Percentiles rank a stretch among this genome's conserved stretches.
phyloP scores from a whole-genome alignment of 2,797 vertebrate genomes.

The Falco biarmicus region DNA sequence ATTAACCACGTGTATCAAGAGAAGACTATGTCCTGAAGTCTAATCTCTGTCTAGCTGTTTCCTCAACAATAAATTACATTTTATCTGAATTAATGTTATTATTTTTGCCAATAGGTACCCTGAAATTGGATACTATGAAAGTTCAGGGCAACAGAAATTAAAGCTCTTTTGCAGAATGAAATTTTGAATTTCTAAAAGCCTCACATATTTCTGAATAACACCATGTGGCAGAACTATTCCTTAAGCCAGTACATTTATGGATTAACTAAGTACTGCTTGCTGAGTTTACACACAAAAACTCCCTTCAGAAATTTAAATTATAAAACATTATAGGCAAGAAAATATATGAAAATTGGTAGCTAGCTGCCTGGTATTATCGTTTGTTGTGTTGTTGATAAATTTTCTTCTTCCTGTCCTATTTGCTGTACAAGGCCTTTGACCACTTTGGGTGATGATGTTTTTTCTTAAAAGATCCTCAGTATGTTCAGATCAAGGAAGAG shows the following conservation, averaged over 20 bases:
- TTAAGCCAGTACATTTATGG: not conserved
- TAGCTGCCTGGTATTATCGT: not conserved
- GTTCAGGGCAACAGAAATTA: not conserved
- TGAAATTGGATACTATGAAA: not conserved
- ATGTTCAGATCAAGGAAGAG: not conserved
- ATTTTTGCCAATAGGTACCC: not conserved
- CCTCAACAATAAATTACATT: not conserved
- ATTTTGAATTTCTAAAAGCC: not conserved
- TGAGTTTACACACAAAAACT: not conserved
- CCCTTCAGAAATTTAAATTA: not conserved
- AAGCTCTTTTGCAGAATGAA: not conserved
- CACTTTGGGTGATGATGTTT: not conserved
- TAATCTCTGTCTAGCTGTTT: constrained; percentile 6
- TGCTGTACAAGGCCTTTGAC: not conserved
- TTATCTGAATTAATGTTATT: not conserved
- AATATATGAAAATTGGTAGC: not conserved
- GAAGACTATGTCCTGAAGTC: not conserved
- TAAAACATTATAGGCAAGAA: not conserved
- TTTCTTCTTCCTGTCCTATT: not conserved
- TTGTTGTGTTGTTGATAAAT: not conserved
- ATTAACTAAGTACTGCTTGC: not conserved
- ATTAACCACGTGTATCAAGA: constrained; percentile 12
- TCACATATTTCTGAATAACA: not conserved
- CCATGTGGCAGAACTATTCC: not conserved
- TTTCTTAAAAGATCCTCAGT: not conserved